phyloP scores from a whole-genome alignment of 2,113 vertebrate genomes.

The Phalacrocorax aristotelis region DNA sequence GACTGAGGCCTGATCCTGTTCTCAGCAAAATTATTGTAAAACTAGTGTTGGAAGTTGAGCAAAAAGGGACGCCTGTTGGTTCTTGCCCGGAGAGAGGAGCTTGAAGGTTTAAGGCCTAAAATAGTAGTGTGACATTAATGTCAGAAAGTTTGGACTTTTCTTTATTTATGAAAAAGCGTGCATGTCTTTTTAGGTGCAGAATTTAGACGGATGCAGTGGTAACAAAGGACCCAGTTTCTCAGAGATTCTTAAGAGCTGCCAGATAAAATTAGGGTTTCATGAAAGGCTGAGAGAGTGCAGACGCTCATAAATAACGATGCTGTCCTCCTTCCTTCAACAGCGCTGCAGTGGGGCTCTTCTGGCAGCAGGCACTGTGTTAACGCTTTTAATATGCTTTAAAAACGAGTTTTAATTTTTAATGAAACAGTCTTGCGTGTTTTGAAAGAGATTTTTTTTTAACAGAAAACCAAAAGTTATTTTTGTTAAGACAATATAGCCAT shows the following conservation, averaged over 20 bases:
- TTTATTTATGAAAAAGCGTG: background rate
- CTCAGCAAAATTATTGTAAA: background rate
- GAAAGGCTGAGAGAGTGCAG: slow-evolving; percentile 67
- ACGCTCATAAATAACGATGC: slow-evolving; percentile 61
- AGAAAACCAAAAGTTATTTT: background rate
- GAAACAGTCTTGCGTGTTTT: background rate
- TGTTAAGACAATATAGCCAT: background rate
- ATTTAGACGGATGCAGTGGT: slow-evolving; percentile 2
- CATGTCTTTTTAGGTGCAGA: slow-evolving; percentile 23
- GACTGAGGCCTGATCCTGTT: background rate
- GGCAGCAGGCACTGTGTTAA: slow-evolving; percentile 29
- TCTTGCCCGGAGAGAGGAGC: background rate
- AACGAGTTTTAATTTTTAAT: background rate
- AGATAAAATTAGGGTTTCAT: slow-evolving; percentile 66
- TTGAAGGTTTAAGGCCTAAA: background rate
- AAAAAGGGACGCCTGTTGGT: background rate
- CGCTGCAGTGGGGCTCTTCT: background rate
- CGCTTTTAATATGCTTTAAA: background rate
- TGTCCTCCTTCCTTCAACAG: slow-evolving; percentile 65
- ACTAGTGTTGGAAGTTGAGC: background rate
- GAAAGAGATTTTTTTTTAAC: background rate
- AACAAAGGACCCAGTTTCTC: slow-evolving; percentile 51
- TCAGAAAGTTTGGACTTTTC: slow-evolving; percentile 4
- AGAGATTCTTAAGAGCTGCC: slow-evolving; percentile 56
- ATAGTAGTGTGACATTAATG: background rate